These are phyloP conservation scores for Craseonycteris thonglongyai DNA, from an alignment of 2,113 vertebrate species.

Conservation along the genomic window DNA sequence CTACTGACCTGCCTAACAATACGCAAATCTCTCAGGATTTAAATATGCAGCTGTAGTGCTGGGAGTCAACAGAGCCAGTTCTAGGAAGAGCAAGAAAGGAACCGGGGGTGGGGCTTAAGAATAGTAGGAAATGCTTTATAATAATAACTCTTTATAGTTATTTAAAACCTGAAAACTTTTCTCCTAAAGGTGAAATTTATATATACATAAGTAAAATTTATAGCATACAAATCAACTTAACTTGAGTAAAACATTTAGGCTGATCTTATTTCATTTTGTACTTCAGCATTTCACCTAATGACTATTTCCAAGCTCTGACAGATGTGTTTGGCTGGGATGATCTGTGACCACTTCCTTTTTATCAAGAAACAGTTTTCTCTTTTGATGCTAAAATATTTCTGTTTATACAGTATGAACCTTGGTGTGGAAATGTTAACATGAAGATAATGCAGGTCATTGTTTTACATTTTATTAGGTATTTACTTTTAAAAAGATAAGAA, in stretches of 20 bases:
- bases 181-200: neutral
- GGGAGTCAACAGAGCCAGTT: neutral
- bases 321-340: neutral
- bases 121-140: neutral
- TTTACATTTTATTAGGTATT: neutral
- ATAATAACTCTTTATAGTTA: neutral
- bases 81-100: neutral
- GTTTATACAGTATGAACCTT: neutral
- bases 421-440: neutral
- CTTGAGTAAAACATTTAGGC: neutral
- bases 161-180: neutral
- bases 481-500: neutral
- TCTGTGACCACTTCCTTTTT: constrained; percentile 22
- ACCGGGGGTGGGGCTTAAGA: neutral
- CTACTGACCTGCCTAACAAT: neutral
- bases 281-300: neutral
- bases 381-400: constrained; percentile 30
- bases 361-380: constrained; percentile 6
- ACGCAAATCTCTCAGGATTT: neutral
- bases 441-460: neutral
- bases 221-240: neutral
- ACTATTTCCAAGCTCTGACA: neutral
- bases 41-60: neutral
- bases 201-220: too few relatives aligned
- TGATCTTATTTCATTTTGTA: neutral